Base-by-base conservation (phyloP, 2,888 invertebrate species). In the Oeneis ivallda region DNA sequence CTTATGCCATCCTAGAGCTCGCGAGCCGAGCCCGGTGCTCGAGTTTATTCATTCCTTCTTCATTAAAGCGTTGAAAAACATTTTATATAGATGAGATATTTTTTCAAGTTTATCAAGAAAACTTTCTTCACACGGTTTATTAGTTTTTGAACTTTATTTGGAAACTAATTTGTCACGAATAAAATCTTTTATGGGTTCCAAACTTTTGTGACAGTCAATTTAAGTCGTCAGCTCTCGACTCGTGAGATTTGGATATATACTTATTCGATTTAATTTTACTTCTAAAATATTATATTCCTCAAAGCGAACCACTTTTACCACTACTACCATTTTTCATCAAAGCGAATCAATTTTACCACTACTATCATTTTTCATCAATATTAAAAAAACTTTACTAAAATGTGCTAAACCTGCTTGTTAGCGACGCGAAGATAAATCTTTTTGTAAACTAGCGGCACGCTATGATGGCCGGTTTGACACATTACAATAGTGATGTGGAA, bases 1-100 rank as follows among this genome's bases (percentile, higher is more conserved):
- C 65, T 63, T 39, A n/a, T 15, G 43, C 7, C n/a, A 47, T 49
- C 49, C 52, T 49, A 60, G 50, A 47, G 52, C 19, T 52, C 45
- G 43, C 41, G 34, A 41, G 50, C 49, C 41, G 34, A 41, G 50
- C 43, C 10, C 53, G 50, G 15, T 56, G 19, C 39, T 50, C 41
- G 34, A 58, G 26, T 58, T 58, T 58, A 62, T 32, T 62, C 9
- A 52, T 49, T 58, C 19, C 45, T 19, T 32, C 52, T 32, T 37
- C 53, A 37, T 53, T 53, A 53, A n/a, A 10, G 9, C 34, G 4
- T 34, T n/a, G 8, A 9, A 53, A 53, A 53, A 4, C 1, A 3
- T 15, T 53, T 10, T 26, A 19, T 13, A 13, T 26, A 13, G 4
- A 17, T 8, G 9, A 53, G 37, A 15, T 9, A 34, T 53, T 53